Conservation (phyloP, 2,797 vertebrate genomes). For the Meda fulgida region DNA sequence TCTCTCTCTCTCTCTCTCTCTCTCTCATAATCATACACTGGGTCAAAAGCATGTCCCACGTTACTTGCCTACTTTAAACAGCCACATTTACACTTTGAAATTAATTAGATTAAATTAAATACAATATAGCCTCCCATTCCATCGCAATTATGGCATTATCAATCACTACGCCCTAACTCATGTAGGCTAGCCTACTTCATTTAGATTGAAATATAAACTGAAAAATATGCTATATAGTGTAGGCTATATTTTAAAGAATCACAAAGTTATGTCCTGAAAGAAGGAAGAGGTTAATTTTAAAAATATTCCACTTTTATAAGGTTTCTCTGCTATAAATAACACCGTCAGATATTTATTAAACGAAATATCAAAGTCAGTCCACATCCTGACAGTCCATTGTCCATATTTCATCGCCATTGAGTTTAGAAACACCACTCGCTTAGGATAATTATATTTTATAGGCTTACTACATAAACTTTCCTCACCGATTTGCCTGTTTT, state of each 20-base stretch:
- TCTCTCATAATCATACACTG: constrained; percentile 7
- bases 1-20: constrained; percentile 48
- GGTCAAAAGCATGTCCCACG: background rate
- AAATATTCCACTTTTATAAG: constrained; percentile 13
- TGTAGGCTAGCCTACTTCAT: background rate
- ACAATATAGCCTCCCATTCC: background rate
- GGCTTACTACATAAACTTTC: too few species aligned
- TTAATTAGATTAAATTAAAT: background rate
- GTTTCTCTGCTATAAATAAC: constrained; percentile 17
- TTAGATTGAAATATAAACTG: background rate
- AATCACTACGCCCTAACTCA: too few species aligned
- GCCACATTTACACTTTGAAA: background rate
- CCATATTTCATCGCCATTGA: background rate
- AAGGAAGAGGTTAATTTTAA: background rate
- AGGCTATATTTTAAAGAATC: background rate
- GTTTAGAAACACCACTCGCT: background rate
- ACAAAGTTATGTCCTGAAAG: background rate
- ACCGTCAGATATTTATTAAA: constrained; percentile 19
- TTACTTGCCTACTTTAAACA: background rate
- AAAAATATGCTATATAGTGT: background rate
- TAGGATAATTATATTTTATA: too few species aligned
- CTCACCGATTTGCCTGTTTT: too few species aligned
- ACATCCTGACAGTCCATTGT: background rate
- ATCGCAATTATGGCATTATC: background rate
- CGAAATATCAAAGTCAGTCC: constrained; percentile 6